These are phyloP conservation scores for Elachura formosa DNA, from an alignment of 2,113 vertebrate species.

Conservation along the genomic window DNA sequence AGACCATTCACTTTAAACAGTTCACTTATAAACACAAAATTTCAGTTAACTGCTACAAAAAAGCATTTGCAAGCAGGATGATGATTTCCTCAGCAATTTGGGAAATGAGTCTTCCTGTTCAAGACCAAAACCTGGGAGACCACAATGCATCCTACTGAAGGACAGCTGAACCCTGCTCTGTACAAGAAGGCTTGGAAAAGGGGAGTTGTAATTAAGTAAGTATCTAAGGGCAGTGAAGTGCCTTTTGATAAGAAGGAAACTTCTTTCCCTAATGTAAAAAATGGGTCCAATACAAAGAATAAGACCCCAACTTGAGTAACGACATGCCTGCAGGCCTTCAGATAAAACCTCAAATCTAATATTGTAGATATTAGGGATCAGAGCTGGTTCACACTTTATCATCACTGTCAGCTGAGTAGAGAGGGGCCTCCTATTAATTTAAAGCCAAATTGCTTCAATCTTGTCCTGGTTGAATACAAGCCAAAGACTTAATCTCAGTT, in stretches of 20 bases:
- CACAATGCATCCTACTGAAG: background rate
- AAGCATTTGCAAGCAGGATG: background rate
- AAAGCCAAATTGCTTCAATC: background rate
- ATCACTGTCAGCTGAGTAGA: background rate
- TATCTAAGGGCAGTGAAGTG: background rate
- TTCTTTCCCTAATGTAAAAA: background rate
- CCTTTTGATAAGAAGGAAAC: background rate
- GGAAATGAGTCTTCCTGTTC: background rate
- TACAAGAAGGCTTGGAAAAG: background rate
- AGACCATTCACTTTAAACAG: background rate
- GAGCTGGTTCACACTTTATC: background rate
- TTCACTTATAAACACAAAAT: background rate
- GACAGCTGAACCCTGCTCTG: background rate
- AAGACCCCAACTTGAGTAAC: background rate
- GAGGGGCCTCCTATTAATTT: background rate
- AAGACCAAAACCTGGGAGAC: background rate
- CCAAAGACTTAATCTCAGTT: background rate
- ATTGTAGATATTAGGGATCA: background rate
- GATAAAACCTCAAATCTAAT: background rate
- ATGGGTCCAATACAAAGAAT: background rate
- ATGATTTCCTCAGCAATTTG: background rate
- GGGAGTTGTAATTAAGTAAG: background rate
- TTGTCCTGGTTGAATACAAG: background rate
- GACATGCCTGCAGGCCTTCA: background rate
- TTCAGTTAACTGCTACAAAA: background rate